Evolutionary conservation across 1,140 invertebrate genomes (phyloP).

Genomic region (Muscidifurax raptorellus): DNA sequence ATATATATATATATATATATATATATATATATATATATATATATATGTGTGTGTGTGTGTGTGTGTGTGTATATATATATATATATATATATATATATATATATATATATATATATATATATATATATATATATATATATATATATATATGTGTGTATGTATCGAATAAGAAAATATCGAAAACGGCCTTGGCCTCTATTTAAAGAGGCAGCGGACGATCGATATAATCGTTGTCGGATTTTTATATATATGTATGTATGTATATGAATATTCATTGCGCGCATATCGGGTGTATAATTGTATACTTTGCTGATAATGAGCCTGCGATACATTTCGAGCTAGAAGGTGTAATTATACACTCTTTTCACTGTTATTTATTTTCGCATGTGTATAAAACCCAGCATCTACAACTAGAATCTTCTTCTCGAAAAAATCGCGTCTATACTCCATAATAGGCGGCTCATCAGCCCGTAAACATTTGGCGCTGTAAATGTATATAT

Average conservation of each 20-base stretch:
- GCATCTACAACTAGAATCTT: too few species aligned
- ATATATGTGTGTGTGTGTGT: too few species aligned
- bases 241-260: not conserved
- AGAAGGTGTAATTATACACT: not conserved
- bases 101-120: too few species aligned
- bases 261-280: not conserved
- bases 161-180: not conserved
- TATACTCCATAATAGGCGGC: not conserved
- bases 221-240: not conserved
- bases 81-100: too few species aligned
- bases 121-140: too few species aligned
- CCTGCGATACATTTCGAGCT: not conserved
- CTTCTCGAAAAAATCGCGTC: not conserved
- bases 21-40: too few species aligned
- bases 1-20: too few species aligned
- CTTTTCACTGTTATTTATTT: not conserved
- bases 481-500: too few species aligned
- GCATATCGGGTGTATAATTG: not conserved
- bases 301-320: not conserved
- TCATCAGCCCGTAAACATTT: not conserved
- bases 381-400: not conserved
- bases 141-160: not conserved
- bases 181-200: constrained; percentile 30
- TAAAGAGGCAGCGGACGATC: not conserved
- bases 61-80: too few species aligned